Base-by-base conservation (phyloP, 2,888 invertebrate species). In the Synergus gifuensis region DNA sequence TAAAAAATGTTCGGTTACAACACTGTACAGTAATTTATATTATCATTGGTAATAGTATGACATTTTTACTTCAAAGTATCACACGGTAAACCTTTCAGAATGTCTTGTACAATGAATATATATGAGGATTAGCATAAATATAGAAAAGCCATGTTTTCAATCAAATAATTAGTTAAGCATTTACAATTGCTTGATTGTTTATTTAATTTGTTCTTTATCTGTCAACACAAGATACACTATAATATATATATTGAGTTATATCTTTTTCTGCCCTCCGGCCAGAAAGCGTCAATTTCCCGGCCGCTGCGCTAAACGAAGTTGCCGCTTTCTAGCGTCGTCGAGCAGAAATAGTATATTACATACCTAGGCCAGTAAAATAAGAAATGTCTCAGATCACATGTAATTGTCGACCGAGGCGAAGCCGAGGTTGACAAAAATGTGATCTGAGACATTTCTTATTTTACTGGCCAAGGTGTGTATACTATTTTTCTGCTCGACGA, bases 151-250 rank as follows among this genome's bases (percentile, higher is more conserved):
- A 58, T 58, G 54, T 58, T 58, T 58, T 5, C 12, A 54, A 54
- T 73, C 36, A 73, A 73, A 12, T 4, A 73, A 73, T 73, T 40
- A 58, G 73, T 73, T 54, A 54, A 73, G 28, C 54, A 73, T 54
- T 54, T n/a, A 73, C n/a, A n/a, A 36, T 54, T 36, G 18, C 28
- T 36, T 28, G 18, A 54, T 54, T 58, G 54, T 73, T 36, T 54
- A 58, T 4, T 58, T 73, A n/a, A 11, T 73, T 36, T 49, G 14
- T 36, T 1, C 9, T 14, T 54, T 9, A 28, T 49, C 46, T 46
- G 28, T 66, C 66, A 44, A 42, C 12, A 36, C 66, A 44, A 42
- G 14, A 36, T 7, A 18, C 0, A 8, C 54, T n/a, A 7, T 58
- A n/a, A 18, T 18, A 8, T 16, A 58, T 58, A 28, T 28, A 28